phyloP scores from a whole-genome alignment of 2,797 vertebrate species.

The Halcyon chelicuti region DNA sequence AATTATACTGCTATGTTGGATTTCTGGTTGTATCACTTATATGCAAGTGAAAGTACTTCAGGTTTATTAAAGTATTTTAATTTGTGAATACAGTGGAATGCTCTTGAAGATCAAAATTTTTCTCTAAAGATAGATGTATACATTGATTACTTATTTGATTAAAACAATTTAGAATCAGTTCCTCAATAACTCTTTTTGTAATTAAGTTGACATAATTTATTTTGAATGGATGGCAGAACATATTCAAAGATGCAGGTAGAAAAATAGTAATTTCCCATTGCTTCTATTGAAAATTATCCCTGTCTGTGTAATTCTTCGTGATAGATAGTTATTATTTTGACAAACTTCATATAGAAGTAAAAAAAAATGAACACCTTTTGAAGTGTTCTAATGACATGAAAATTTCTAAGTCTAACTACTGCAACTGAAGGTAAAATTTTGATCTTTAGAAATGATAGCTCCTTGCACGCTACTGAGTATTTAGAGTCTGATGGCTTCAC shows the following conservation, averaged over 20 bases:
- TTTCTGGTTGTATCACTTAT: background rate
- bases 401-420: background rate
- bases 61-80: background rate
- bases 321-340: background rate
- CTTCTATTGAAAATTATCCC: background rate
- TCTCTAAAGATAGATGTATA: background rate
- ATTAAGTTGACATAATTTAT: background rate
- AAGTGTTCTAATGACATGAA: background rate
- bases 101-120: background rate
- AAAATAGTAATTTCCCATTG: background rate
- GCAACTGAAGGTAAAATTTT: background rate
- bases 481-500: background rate
- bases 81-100: background rate
- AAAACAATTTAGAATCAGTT: background rate
- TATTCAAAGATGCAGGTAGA: background rate
- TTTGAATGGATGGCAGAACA: background rate
- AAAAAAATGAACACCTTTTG: background rate
- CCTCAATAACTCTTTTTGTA: background rate
- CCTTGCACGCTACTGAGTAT: background rate
- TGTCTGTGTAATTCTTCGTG: background rate
- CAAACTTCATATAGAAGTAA: background rate
- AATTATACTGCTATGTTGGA: rapidly evolving
- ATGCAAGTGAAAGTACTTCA: background rate
- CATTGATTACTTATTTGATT: background rate
- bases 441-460: background rate